Evolutionary conservation across 2,797 vertebrate species (phyloP).

Genomic region (Myotis daubentonii): DNA sequence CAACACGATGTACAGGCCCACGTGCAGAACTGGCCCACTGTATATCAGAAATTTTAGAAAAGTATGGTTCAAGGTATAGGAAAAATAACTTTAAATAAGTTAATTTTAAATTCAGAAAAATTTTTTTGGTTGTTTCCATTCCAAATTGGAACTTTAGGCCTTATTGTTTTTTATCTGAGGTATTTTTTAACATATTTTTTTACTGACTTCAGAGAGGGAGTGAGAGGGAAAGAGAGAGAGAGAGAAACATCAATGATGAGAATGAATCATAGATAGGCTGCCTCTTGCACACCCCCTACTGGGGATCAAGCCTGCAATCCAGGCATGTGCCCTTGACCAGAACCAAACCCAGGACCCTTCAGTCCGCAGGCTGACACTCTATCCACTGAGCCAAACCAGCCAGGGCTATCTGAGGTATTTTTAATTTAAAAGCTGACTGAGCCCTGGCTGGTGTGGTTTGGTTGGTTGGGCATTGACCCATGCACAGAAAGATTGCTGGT

Average conservation of each 20-base stretch:
- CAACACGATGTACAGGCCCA: background rate
- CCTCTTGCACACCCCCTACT: too few relatives aligned
- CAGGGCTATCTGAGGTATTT: background rate
- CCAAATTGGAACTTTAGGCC: background rate
- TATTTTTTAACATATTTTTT: background rate
- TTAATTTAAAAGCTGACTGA: background rate
- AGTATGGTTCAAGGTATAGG: background rate
- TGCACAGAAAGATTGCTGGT: background rate
- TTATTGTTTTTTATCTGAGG: background rate
- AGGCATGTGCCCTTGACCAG: too few relatives aligned
- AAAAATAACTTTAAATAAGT: background rate
- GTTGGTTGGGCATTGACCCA: background rate
- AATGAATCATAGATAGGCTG: too few relatives aligned
- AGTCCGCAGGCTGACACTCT: too few relatives aligned
- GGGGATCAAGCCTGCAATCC: too few relatives aligned
- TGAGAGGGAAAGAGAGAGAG: background rate
- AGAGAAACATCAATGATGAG: too few relatives aligned
- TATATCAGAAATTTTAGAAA: background rate
- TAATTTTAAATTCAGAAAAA: constrained; percentile 47
- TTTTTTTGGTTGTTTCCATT: constrained; percentile 21
- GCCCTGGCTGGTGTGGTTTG: background rate
- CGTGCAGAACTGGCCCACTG: background rate
- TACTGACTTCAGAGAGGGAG: too few relatives aligned
- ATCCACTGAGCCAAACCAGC: too few relatives aligned
- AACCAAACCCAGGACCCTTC: too few relatives aligned